A percentile compares a stretch with the other conserved stretches of the same genome.
Evolutionary conservation across 2,888 invertebrate species (phyloP).

Genomic region (Aromia moschata): DNA sequence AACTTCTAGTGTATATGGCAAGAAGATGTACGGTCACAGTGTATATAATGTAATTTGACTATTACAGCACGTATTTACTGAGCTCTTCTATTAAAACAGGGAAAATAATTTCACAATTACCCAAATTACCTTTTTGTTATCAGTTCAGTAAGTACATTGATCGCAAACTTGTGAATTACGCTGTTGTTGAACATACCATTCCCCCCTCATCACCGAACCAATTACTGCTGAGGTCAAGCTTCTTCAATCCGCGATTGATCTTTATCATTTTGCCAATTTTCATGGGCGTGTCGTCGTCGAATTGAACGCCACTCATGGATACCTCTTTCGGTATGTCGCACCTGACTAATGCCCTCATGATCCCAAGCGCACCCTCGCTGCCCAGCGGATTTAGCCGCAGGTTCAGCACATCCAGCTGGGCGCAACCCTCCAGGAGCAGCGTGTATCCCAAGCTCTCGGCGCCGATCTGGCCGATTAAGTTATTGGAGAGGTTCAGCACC

Average conservation of each 20-base stretch:
- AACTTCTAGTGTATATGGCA: no score
- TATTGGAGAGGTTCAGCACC: slow-evolving; percentile 65
- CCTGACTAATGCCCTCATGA: slow-evolving; percentile 69
- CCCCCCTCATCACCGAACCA: slow-evolving; percentile 69
- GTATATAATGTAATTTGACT: no score
- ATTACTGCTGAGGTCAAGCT: slow-evolving; percentile 69
- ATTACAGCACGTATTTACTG: no score
- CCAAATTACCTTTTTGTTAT: no score
- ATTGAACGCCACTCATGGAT: slow-evolving; percentile 67
- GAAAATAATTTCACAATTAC: no score
- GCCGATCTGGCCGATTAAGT: slow-evolving; percentile 47
- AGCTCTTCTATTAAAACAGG: no score
- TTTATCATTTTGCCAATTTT: slow-evolving; percentile 67
- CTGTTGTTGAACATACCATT: slow-evolving; percentile 48
- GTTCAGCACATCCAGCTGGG: slow-evolving; percentile 61
- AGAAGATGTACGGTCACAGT: no score
- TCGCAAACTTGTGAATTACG: no score
- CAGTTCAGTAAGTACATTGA: no score
- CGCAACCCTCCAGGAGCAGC: slow-evolving; percentile 43
- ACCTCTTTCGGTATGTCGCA: slow-evolving; percentile 67
- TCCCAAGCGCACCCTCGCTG: slow-evolving; percentile 68
- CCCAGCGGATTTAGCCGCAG: slow-evolving; percentile 72
- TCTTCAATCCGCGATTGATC: slow-evolving; percentile 66
- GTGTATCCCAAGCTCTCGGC: slow-evolving; percentile 59
- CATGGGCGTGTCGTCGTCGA: slow-evolving; percentile 66